phyloP scores from a whole-genome alignment of 2,888 invertebrate species.

The Crioceris asparagi region DNA sequence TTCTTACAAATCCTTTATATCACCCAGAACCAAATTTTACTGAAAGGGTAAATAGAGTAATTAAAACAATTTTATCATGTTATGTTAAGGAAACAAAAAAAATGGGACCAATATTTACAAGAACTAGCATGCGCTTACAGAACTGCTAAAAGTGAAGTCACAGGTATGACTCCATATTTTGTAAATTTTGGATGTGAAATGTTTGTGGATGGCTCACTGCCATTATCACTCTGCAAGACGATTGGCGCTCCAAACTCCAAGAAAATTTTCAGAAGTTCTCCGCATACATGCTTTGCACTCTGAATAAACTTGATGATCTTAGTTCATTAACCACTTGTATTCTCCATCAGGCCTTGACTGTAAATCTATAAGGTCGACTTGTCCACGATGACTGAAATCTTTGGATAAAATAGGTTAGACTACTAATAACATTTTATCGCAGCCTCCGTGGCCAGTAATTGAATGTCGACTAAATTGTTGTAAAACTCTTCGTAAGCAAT shows the following conservation, averaged over 20 bases:
- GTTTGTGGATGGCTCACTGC: too few relatives aligned
- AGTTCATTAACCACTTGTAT: slow-evolving; percentile 30
- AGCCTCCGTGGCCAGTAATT: neutral
- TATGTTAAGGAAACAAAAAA: too few relatives aligned
- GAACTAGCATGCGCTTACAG: too few relatives aligned
- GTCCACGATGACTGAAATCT: neutral
- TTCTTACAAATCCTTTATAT: too few relatives aligned
- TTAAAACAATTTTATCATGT: too few relatives aligned
- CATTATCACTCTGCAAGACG: slow-evolving; percentile 19
- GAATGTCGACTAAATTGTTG: neutral
- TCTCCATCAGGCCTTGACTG: slow-evolving; percentile 4
- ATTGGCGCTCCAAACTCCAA: slow-evolving; percentile 15
- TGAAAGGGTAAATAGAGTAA: too few relatives aligned
- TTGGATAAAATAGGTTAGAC: slow-evolving; percentile 1
- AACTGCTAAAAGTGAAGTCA: too few relatives aligned
- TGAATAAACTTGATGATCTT: slow-evolving; percentile 28
- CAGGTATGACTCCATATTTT: too few relatives aligned
- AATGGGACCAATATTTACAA: too few relatives aligned
- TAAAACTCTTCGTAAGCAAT: neutral
- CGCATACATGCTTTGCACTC: slow-evolving; percentile 16
- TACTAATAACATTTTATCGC: neutral
- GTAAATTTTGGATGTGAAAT: too few relatives aligned
- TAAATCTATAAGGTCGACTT: slow-evolving; percentile 4
- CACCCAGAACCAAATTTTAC: too few relatives aligned
- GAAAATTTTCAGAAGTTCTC: slow-evolving; percentile 16